Evolutionary conservation across 2,888 invertebrate species (phyloP).

Genomic region (Lutraria lutraria): DNA sequence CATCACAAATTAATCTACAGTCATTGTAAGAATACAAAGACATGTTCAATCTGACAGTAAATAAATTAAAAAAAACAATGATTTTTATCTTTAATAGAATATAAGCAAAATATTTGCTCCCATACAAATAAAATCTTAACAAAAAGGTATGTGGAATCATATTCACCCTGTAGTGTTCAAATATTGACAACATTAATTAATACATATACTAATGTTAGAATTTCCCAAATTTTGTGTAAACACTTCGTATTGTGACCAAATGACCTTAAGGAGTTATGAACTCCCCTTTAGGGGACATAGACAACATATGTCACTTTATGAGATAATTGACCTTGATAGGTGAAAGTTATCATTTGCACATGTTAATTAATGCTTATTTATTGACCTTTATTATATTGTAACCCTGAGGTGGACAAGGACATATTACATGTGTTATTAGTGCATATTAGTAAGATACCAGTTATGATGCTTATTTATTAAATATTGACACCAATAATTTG

Average conservation of each 20-base stretch:
- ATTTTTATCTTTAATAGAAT: too few species aligned
- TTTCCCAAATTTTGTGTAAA: neutral
- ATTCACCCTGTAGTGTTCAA: too few species aligned
- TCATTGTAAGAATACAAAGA: neutral
- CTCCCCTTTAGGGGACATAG: neutral
- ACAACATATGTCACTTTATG: slow-evolving; percentile 35
- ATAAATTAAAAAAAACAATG: too few species aligned
- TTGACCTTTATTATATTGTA: neutral
- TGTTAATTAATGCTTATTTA: slow-evolving; percentile 47
- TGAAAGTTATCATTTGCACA: slow-evolving; percentile 34
- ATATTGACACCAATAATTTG: slow-evolving; percentile 14
- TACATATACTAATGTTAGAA: neutral
- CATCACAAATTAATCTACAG: neutral
- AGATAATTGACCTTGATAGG: slow-evolving; percentile 31
- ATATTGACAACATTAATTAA: neutral
- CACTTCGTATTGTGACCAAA: neutral
- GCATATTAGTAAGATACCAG: neutral
- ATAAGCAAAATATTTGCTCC: too few species aligned
- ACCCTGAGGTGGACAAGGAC: slow-evolving; percentile 28
- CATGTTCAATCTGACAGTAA: neutral
- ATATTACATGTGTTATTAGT: slow-evolving; percentile 27
- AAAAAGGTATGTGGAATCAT: too few species aligned
- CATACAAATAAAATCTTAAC: too few species aligned
- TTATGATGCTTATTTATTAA: neutral
- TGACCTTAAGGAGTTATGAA: neutral